Conservation (phyloP, 2,888 invertebrate species). For the Siphlonurus alternatus region DNA sequence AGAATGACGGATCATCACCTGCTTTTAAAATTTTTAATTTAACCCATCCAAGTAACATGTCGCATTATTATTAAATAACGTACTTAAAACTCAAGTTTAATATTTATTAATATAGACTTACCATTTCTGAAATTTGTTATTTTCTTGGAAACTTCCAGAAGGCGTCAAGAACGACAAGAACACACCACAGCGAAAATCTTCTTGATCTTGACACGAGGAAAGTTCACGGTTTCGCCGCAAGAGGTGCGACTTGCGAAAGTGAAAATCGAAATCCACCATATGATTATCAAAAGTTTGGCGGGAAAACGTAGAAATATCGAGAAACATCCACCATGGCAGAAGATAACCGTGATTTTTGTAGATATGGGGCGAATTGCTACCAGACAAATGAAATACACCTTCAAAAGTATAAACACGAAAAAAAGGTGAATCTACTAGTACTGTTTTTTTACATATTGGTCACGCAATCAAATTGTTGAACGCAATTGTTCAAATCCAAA, state of each 20-base stretch:
- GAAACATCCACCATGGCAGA: slow-evolving; percentile 11
- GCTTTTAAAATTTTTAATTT: no score
- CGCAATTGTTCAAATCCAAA: no score
- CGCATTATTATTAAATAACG: no score
- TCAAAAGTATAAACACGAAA: slow-evolving; percentile 59
- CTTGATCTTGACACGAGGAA: not conserved
- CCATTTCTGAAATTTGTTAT: not conserved
- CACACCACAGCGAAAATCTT: no score
- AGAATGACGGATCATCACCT: not conserved
- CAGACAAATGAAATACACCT: slow-evolving; percentile 61
- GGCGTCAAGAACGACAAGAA: not conserved
- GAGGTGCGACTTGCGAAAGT: not conserved
- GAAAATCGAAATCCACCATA: not conserved
- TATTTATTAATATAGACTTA: no score
- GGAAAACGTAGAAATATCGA: no score
- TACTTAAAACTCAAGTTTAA: no score
- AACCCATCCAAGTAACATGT: no score
- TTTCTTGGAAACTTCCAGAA: not conserved
- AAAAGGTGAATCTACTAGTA: no score
- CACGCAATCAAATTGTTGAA: no score
- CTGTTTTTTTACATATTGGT: no score
- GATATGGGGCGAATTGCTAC: slow-evolving; percentile 64
- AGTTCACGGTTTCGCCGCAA: not conserved
- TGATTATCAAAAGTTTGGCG: not conserved
- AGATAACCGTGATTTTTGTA: slow-evolving; percentile 42